Evolutionary conservation across 2,113 vertebrate species (phyloP), one percentile per base, ranked within the genome.

Genomic region (Haemorhous mexicanus): DNA sequence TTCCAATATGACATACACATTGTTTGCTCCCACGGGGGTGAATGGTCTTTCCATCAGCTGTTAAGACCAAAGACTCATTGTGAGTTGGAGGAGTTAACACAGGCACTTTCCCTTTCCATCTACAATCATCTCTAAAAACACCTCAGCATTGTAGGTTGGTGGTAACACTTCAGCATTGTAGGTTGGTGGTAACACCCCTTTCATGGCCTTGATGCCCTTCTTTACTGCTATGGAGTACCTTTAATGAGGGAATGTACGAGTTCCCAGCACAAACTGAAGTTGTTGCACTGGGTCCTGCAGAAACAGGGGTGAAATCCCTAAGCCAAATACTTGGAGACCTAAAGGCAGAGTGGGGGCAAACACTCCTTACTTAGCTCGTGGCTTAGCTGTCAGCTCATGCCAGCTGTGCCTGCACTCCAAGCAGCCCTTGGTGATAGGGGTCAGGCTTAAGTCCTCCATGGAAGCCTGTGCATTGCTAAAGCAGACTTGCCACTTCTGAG

Each of bases 181-280:
- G 26, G 13, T 30, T 78, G 66, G n/a, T n/a, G 1, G 2, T 13
- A 62, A 49, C 2, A 7, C 1, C 4, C n/a, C 28, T 2, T 44
- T 73, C 44, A 10, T 0, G 16, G n/a, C 53, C 37, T 37, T 41
- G 22, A 68, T 74, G 32, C 28, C 80, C 41, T 13, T 63, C 32
- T 61, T 82, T 72, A 49, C 35, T 68, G 23, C 59, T 19, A 4
- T 7, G 52, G n/a, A 47, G 20, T 13, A 50, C 11, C 19, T 72
- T 61, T 44, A 49, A 17, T 27, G 41, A 70, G 73, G 70, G 73
- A 73, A 50, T 30, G 27, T 17, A 11, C 2, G 52, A 55, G 43
- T 6, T 41, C 21, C 62, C 1, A 1, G 58, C 32, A 68, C 50
- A 73, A 69, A 69, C 17, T 43, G 53, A 35, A 41, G 35, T 6